A percentile compares a stretch with the other conserved stretches of the same genome.
Conservation (phyloP, 2,888 invertebrate species). For the Mesochorus sp. region DNA sequence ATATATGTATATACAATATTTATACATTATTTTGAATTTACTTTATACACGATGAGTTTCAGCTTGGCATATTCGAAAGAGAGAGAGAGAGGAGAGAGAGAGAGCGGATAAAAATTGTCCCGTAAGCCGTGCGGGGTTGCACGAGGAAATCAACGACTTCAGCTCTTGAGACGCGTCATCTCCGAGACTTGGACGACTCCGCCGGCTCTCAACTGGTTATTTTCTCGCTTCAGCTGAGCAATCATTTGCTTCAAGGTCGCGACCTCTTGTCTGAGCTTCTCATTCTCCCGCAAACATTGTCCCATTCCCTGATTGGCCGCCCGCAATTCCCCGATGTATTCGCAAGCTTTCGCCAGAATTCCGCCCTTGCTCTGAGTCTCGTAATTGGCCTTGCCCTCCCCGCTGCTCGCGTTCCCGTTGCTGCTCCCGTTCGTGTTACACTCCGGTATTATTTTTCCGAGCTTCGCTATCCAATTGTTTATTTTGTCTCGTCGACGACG, state of each 20-base stretch:
- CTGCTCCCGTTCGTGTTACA: slow-evolving; percentile 80
- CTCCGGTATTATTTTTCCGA: slow-evolving; percentile 95
- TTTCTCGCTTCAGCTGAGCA: slow-evolving; percentile 89
- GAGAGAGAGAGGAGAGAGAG: slow-evolving; percentile 11
- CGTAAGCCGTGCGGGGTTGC: not conserved
- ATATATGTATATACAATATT: slow-evolving; percentile 58
- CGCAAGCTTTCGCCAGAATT: slow-evolving; percentile 97
- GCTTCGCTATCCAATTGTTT: slow-evolving; percentile 97
- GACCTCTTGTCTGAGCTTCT: slow-evolving; percentile 88
- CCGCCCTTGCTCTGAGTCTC: slow-evolving; percentile 92
- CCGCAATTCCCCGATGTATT: slow-evolving; percentile 94
- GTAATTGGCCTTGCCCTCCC: slow-evolving; percentile 80
- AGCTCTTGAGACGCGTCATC: slow-evolving; percentile 54
- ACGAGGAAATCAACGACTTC: slow-evolving; percentile 41
- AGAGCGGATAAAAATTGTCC: slow-evolving; percentile 30
- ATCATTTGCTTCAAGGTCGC: slow-evolving; percentile 88
- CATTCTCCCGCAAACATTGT: slow-evolving; percentile 87
- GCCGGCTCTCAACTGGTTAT: slow-evolving; percentile 86
- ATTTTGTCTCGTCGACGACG: slow-evolving; percentile 96
- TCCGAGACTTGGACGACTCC: slow-evolving; percentile 39
- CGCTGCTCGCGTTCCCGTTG: slow-evolving; percentile 74
- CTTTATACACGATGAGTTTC: slow-evolving; percentile 61
- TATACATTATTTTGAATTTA: slow-evolving; percentile 59
- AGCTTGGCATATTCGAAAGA: slow-evolving; percentile 55
- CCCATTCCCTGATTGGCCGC: slow-evolving; percentile 89